These are phyloP conservation scores for Prosapia bicincta DNA, from an alignment of 2,888 invertebrate genomes.

Conservation along the genomic window DNA sequence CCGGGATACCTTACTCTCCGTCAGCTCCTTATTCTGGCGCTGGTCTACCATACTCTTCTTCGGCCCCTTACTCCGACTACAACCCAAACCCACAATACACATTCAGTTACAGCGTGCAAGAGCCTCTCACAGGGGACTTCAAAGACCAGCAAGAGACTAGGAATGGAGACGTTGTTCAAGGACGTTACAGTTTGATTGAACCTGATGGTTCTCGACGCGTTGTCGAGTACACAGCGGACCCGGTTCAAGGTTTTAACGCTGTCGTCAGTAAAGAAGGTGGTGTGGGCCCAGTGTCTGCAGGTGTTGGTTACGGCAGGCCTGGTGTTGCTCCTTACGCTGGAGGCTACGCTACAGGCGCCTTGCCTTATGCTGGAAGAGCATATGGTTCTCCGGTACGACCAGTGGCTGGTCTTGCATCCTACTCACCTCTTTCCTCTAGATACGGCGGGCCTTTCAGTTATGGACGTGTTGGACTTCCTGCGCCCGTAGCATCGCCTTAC, in stretches of 20 bases:
- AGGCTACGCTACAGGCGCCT: slow-evolving; percentile 11
- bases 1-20: background rate
- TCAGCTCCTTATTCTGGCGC: background rate
- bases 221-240: background rate
- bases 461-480: background rate
- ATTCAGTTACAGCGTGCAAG: slow-evolving; percentile 39
- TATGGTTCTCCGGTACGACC: slow-evolving; percentile 10
- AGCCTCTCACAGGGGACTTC: slow-evolving; percentile 39
- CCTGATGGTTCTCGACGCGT: slow-evolving; percentile 50
- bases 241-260: background rate
- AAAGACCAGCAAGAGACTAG: slow-evolving; percentile 36
- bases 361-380: slow-evolving; percentile 14
- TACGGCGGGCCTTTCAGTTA: slow-evolving; percentile 22
- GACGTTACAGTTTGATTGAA: slow-evolving; percentile 45
- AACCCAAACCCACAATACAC: slow-evolving; percentile 40
- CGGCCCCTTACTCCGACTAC: slow-evolving; percentile 22
- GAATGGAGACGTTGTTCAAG: background rate
- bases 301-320: background rate
- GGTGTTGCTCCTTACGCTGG: slow-evolving; percentile 35
- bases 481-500: slow-evolving; percentile 16
- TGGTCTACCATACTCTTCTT: background rate
- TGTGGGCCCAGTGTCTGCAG: background rate
- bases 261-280: background rate
- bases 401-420: background rate
- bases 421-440: background rate